Base-by-base conservation (phyloP, 2,113 vertebrate genomes). In the Platysteira castanea region DNA sequence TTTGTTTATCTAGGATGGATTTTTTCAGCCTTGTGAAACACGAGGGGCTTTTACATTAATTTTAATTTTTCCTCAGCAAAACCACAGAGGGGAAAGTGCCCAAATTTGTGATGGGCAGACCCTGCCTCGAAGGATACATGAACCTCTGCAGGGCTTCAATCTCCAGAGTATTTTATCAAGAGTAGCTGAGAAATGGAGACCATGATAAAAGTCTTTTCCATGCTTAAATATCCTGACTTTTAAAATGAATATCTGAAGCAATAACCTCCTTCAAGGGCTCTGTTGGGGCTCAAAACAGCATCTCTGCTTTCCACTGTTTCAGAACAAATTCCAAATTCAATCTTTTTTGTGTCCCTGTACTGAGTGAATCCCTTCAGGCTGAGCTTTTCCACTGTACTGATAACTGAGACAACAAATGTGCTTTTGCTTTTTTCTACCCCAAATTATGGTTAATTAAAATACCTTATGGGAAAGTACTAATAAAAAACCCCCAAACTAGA, bases 341-440 rank as follows among this genome's bases (percentile, higher is more conserved):
- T 39, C 5, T 37, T 10, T 57, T 24, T 83, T n/a, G 35, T n/a
- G 24, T n/a, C 71, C 41, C 13, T 44, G 24, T 47, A 0, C 15
- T 18, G 35, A 49, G 70, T 3, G 28, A 44, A 30, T 79, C 24
- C 54, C 39, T 86, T 27, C 47, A 53, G 61, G 27, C 13, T 57
- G 30, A 70, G 31, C 9, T 0, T 1, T 7, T 35, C 37, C 53
- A 5, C 10, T 54, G 1, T 17, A 2, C 7, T 54, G 56, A 42
- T 39, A 93, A 49, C 10, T 33, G 37, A 60, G 57, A 52, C 28
- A 39, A 60, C 21, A 74, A 84, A 78, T 23, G 28, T 0, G 7
- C 39, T 84, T 81, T 47, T 39, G 9, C 13, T 75, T 78, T n/a
- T 61, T 84, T 60, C 69, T 65, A 6, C 33, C n/a, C 21, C n/a